phyloP scores from a whole-genome alignment of 2,888 invertebrate genomes.

The Thymelicus sylvestris region DNA sequence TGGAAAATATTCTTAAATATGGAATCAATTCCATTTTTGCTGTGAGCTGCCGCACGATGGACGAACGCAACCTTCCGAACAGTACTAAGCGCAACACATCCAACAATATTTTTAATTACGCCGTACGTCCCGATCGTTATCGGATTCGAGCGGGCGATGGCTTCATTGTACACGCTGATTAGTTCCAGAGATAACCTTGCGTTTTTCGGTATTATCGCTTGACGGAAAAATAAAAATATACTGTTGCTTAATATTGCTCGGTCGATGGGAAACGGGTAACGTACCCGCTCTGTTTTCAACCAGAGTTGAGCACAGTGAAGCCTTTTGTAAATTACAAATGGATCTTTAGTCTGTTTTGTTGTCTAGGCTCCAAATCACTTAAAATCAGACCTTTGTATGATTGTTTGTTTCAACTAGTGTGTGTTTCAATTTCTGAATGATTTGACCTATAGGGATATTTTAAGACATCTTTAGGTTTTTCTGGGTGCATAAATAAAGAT shows the following conservation, averaged over 20 bases:
- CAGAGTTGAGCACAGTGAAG: not conserved
- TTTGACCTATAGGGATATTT: too few species aligned
- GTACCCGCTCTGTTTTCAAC: not conserved
- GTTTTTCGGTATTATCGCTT: constrained; percentile 21
- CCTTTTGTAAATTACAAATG: not conserved
- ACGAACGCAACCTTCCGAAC: not conserved
- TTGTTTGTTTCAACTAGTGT: too few species aligned
- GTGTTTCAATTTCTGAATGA: too few species aligned
- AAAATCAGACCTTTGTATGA: too few species aligned
- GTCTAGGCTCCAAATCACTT: too few species aligned
- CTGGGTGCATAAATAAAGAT: too few species aligned
- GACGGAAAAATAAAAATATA: constrained; percentile 14
- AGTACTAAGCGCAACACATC: constrained; percentile 39
- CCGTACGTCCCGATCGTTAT: constrained; percentile 55
- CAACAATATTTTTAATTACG: constrained; percentile 46
- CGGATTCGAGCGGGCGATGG: constrained; percentile 53
- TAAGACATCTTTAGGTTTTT: too few species aligned
- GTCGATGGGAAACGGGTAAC: not conserved
- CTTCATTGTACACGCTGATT: constrained; percentile 47
- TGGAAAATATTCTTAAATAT: too few species aligned
- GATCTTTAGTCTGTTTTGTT: not conserved
- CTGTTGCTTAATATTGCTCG: constrained; percentile 2
- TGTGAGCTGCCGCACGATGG: too few species aligned
- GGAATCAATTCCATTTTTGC: too few species aligned
- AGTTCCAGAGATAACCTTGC: constrained; percentile 42